Conservation (phyloP, 2,888 invertebrate species). For the Mayetiola destructor region DNA sequence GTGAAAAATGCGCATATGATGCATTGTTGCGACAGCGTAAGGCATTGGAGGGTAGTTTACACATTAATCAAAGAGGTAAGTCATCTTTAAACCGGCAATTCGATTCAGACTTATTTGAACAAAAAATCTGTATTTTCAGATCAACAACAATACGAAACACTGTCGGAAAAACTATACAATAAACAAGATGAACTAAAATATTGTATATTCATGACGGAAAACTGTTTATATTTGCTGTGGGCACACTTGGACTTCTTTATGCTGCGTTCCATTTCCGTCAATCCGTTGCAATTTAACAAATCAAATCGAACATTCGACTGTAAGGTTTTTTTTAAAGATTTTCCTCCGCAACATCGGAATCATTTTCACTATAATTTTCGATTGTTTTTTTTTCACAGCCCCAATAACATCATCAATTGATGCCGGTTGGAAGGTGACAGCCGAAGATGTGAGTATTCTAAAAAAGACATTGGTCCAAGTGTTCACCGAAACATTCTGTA, state of each 20-base stretch:
- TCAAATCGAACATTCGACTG: not conserved
- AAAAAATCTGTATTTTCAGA: too few species aligned
- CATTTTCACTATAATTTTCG: slow-evolving; percentile 29
- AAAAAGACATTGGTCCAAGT: slow-evolving; percentile 56
- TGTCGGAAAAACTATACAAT: slow-evolving; percentile 39
- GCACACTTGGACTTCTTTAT: slow-evolving; percentile 59
- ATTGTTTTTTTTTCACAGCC: slow-evolving; percentile 24
- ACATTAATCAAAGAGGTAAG: slow-evolving; percentile 1
- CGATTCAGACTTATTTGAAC: too few species aligned
- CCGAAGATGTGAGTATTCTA: slow-evolving; percentile 48
- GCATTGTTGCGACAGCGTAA: slow-evolving; percentile 33
- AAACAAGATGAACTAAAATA: slow-evolving; percentile 46
- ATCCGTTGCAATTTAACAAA: slow-evolving; percentile 25
- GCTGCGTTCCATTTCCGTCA: slow-evolving; percentile 42
- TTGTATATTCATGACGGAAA: slow-evolving; percentile 52
- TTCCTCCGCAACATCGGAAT: slow-evolving; percentile 29
- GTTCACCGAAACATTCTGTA: slow-evolving; percentile 66
- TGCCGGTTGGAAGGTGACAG: slow-evolving; percentile 42
- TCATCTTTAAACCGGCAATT: too few species aligned
- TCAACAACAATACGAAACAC: slow-evolving; percentile 31
- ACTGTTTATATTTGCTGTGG: slow-evolving; percentile 61
- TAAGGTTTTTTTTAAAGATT: not conserved
- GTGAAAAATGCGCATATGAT: slow-evolving; percentile 35
- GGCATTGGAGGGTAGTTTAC: slow-evolving; percentile 25
- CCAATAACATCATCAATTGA: slow-evolving; percentile 35